Evolutionary conservation across 2,888 invertebrate species (phyloP).

Genomic region (Cistogaster globosa): DNA sequence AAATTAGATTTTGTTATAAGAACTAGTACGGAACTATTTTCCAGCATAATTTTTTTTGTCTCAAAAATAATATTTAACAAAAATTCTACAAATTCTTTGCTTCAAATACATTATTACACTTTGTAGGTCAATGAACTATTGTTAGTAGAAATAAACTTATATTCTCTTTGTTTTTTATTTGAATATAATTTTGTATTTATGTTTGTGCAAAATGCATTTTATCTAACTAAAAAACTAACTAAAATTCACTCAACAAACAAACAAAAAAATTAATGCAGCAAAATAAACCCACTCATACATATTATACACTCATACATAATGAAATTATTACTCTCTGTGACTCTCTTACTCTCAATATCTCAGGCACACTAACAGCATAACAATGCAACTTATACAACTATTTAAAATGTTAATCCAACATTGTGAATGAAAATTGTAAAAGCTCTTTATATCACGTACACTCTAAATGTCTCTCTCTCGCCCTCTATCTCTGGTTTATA

Average conservation of each 20-base stretch:
- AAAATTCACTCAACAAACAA: slow-evolving; percentile 41
- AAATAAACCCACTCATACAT: slow-evolving; percentile 12
- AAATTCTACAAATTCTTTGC: background rate
- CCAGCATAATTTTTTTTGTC: too few relatives aligned
- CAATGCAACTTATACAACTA: slow-evolving; percentile 23
- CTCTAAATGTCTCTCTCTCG: slow-evolving; percentile 24
- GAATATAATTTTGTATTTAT: background rate
- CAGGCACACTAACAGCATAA: slow-evolving; percentile 3
- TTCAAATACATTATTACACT: slow-evolving; percentile 63
- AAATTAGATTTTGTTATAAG: too few relatives aligned
- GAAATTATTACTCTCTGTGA: background rate
- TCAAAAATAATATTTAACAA: too few relatives aligned
- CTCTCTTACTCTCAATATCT: slow-evolving; percentile 10
- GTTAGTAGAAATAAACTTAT: slow-evolving; percentile 79
- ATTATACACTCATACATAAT: background rate
- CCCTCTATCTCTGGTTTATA: slow-evolving; percentile 16
- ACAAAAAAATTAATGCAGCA: slow-evolving; percentile 13
- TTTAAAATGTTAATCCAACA: slow-evolving; percentile 15
- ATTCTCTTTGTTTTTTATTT: slow-evolving; percentile 26
- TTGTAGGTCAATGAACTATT: slow-evolving; percentile 82
- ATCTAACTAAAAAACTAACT: slow-evolving; percentile 56
- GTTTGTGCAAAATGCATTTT: slow-evolving; percentile 68
- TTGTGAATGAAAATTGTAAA: slow-evolving; percentile 50
- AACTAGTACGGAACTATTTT: too few relatives aligned
- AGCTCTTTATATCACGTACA: slow-evolving; percentile 35